phyloP scores from a whole-genome alignment of 1,140 invertebrate species.

The Drosophila novamexicana region DNA sequence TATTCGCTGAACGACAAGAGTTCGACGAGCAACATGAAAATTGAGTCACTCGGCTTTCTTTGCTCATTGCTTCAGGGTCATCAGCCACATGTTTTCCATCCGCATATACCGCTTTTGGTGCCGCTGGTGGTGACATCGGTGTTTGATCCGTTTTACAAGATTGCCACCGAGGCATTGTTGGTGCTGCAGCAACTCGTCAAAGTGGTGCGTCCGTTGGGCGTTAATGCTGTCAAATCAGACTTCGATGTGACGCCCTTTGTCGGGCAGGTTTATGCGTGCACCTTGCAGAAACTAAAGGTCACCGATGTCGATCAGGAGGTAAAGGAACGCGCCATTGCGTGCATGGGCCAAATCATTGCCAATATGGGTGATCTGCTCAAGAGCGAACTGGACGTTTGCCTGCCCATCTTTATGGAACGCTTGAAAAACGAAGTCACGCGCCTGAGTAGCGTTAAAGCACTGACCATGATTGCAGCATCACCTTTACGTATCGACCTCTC shows the following conservation, averaged over 20 bases:
- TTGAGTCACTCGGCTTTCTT: slow-evolving; percentile 97
- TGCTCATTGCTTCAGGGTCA: slow-evolving; percentile 94
- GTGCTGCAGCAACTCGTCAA: slow-evolving; percentile 97
- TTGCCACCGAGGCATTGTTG: slow-evolving; percentile 96
- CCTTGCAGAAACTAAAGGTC: slow-evolving; percentile 94
- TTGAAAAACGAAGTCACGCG: slow-evolving; percentile 98
- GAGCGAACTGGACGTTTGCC: slow-evolving; percentile 91
- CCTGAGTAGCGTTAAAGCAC: slow-evolving; percentile 97
- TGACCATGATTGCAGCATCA: slow-evolving; percentile 97
- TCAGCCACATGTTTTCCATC: slow-evolving; percentile 89
- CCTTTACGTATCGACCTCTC: slow-evolving; percentile 94
- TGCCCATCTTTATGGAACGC: slow-evolving; percentile 97
- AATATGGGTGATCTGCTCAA: slow-evolving; percentile 93
- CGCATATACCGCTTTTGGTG: slow-evolving; percentile 92
- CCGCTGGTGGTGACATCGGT: slow-evolving; percentile 95
- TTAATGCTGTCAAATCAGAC: slow-evolving; percentile 64
- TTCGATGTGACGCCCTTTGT: slow-evolving; percentile 93
- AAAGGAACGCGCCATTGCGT: slow-evolving; percentile 98
- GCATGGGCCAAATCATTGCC: slow-evolving; percentile 97
- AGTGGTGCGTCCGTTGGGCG: slow-evolving; percentile 95
- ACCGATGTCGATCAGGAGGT: slow-evolving; percentile 99
- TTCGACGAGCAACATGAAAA: slow-evolving; percentile 99
- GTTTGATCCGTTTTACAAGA: slow-evolving; percentile 98
- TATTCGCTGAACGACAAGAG: slow-evolving; percentile 97
- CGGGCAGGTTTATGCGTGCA: slow-evolving; percentile 93